Conservation (phyloP, 2,888 invertebrate genomes). For the Drosophila pegasa region DNA sequence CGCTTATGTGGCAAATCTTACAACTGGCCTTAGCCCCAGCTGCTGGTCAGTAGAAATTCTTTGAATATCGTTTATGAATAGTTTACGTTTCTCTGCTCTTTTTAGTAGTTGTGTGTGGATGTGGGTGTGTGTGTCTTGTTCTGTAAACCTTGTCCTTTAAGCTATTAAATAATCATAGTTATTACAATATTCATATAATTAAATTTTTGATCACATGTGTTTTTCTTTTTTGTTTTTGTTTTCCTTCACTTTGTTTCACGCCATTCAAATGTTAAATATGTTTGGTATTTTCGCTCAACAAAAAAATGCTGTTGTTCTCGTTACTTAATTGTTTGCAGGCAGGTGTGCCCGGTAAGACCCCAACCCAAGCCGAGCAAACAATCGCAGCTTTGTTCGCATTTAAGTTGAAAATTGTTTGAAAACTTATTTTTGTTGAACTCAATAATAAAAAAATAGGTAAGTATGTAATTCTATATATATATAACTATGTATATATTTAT, state of each 20-base stretch:
- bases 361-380: slow-evolving; percentile 14
- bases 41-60: slow-evolving; percentile 46
- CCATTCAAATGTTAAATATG: slow-evolving; percentile 38
- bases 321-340: not conserved
- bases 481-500: slow-evolving; percentile 7
- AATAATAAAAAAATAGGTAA: slow-evolving; percentile 21
- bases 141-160: slow-evolving; percentile 45
- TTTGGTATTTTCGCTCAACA: slow-evolving; percentile 24
- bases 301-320: slow-evolving; percentile 13
- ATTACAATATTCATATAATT: slow-evolving; percentile 60
- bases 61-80: slow-evolving; percentile 37
- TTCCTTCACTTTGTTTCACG: slow-evolving; percentile 47
- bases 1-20: slow-evolving; percentile 39
- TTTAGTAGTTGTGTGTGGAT: slow-evolving; percentile 24
- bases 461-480: not conserved
- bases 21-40: slow-evolving; percentile 37
- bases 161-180: slow-evolving; percentile 61
- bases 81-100: slow-evolving; percentile 11
- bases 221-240: slow-evolving; percentile 45
- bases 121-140: slow-evolving; percentile 20
- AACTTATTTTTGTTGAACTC: slow-evolving; percentile 7
- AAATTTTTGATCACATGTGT: slow-evolving; percentile 77
- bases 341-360: not conserved
- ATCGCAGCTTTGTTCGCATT: slow-evolving; percentile 22
- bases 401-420: slow-evolving; percentile 18